A percentile compares a stretch with the other conserved stretches of the same genome.
Evolutionary conservation across 2,113 vertebrate species (phyloP).

Genomic region (Aspiorhynchus laticeps): DNA sequence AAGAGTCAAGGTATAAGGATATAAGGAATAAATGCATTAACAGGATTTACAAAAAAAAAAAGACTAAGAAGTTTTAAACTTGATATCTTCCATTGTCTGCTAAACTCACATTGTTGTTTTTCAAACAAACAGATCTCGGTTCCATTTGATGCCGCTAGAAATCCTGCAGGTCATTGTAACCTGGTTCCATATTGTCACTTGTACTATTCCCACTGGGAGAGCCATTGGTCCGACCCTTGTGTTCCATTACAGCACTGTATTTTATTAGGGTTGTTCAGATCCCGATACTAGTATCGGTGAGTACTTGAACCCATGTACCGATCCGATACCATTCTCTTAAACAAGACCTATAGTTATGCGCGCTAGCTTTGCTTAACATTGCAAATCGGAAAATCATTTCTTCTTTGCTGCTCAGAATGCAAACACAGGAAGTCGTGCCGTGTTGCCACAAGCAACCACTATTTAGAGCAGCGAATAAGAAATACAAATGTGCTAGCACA

Average conservation of each 20-base stretch:
- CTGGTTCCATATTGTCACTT: background rate
- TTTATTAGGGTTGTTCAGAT: no score
- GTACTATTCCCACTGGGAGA: background rate
- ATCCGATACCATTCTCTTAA: no score
- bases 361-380: no score
- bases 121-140: background rate
- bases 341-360: no score
- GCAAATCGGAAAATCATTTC: no score
- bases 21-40: background rate
- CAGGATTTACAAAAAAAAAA: background rate
- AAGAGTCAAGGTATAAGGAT: background rate
- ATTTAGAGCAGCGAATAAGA: no score
- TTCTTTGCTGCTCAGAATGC: no score
- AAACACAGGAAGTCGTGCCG: no score
- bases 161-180: background rate
- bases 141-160: background rate
- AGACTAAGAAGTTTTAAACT: background rate
- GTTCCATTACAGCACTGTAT: conserved; percentile 3
- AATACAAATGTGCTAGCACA: no score
- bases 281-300: no score
- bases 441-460: no score
- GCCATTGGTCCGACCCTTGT: background rate
- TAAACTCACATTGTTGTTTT: background rate
- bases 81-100: background rate
- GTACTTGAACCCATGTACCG: no score